Evolutionary conservation across 2,113 vertebrate genomes (phyloP).

Genomic region (Diadophis punctatus): DNA sequence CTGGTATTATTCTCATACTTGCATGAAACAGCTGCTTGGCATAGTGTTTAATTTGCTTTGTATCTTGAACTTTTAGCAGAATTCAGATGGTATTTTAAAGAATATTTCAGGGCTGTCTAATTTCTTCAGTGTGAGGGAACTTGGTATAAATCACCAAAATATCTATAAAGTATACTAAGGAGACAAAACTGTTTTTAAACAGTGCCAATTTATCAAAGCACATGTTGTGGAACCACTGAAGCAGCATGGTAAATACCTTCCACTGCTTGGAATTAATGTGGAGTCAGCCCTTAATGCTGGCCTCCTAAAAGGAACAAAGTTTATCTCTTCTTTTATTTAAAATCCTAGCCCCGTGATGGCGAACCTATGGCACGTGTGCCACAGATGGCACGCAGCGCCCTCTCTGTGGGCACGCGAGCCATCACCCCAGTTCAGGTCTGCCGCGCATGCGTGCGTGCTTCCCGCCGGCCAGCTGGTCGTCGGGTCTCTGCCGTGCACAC

Average conservation of each 20-base stretch:
- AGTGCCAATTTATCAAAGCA: background rate
- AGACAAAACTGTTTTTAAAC: background rate
- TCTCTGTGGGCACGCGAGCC: too few species aligned
- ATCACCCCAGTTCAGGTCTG: too few species aligned
- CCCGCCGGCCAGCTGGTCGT: too few species aligned
- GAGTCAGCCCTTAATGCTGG: background rate
- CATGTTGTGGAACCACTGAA: background rate
- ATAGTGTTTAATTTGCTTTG: background rate
- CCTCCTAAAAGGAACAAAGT: background rate
- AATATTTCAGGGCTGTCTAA: background rate
- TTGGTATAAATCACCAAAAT: constrained; percentile 6
- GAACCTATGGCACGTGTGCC: too few species aligned
- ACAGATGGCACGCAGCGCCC: too few species aligned
- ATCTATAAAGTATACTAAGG: background rate
- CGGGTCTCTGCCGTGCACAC: too few species aligned
- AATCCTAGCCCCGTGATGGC: background rate
- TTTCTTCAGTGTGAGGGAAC: background rate
- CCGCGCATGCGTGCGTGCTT: too few species aligned
- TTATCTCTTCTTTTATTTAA: background rate
- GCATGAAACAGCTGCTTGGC: background rate
- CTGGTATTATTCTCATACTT: too few species aligned
- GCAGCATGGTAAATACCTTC: background rate
- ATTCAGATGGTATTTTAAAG: background rate
- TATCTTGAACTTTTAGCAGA: background rate
- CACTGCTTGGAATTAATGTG: background rate